A percentile compares a stretch with the other conserved stretches of the same genome.
Conservation (phyloP, 53 echinoderm and acorn worm species). For the Paelopatides confundens region DNA sequence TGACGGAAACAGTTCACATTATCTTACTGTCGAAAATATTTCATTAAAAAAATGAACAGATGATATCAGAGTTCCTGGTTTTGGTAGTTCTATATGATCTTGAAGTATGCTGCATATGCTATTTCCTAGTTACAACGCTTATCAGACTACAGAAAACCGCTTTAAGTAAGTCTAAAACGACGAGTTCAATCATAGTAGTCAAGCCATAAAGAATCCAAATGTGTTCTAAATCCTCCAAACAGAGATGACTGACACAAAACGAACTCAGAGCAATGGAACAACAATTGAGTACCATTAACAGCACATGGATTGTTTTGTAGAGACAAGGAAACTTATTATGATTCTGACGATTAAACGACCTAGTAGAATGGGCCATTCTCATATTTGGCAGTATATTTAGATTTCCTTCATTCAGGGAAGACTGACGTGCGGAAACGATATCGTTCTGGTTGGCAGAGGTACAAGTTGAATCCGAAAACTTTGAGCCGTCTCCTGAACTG, state of each 20-base stretch:
- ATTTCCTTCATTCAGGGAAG: too few species aligned
- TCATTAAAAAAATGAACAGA: too few species aligned
- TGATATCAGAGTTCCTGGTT: too few species aligned
- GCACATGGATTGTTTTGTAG: not conserved
- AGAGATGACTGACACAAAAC: not conserved
- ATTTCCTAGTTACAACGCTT: too few species aligned
- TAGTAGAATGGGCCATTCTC: not conserved
- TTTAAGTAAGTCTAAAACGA: slow-evolving; percentile 22
- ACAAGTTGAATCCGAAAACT: too few species aligned
- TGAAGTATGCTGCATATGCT: too few species aligned
- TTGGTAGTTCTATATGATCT: too few species aligned
- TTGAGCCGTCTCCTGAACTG: not conserved
- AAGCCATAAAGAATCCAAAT: not conserved
- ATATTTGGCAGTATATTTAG: too few species aligned
- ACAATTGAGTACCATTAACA: not conserved
- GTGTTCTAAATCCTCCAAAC: not conserved
- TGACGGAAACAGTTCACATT: too few species aligned
- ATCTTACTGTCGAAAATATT: too few species aligned
- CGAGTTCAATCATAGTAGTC: not conserved
- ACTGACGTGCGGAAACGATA: too few species aligned
- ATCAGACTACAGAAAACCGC: not conserved
- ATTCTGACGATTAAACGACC: not conserved
- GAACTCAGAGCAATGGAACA: not conserved
- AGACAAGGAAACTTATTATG: not conserved
- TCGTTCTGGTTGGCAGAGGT: too few species aligned